Base-by-base conservation (phyloP, 2,113 vertebrate genomes). In the Suncus etruscus region DNA sequence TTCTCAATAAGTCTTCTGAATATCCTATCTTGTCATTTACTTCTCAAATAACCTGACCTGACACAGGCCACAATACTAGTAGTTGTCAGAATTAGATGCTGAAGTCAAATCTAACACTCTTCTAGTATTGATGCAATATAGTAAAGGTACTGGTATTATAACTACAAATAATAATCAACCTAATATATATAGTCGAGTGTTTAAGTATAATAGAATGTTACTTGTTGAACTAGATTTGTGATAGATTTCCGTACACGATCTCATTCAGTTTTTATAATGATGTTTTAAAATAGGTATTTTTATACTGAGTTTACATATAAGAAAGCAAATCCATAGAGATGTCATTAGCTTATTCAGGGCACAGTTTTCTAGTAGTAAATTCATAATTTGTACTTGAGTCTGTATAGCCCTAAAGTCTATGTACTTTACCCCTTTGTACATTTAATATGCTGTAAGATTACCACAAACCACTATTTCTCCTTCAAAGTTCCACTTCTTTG, bases 211-310 rank as follows among this genome's bases (percentile, higher is more conserved):
- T 22, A 50, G 3, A 65, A 54, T 32, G 20, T 24, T 11, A 39
- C 72, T 68, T 68, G 8, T 75, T 75, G 65, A 89, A 4, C 27
- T 80, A 66, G n/a, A 83, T 27, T 65, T 84, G 6, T 18, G 6
- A 29, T 88, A 72, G 39, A 78, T 18, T 77, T 68, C 47, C 32
- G 14, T 25, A 18, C 12, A n/a, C 87, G 61, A 24, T 51, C n/a
- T 92, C 22, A 29, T 48, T 88, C 24, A 45, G 20, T 81, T 80
- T 81, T 89, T 31, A 50, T 85, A 65, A 81, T 29, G 63, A 91
- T 11, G 54, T 65, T 54, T 24, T 68, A 51, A 50, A 65, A 39
- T 39, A 39, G 3, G 39, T 39, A 5, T 3, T 39, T 39, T 39
- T 3, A 39, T 39, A 39, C 27, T 76, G 31, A 14, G 18, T 76